phyloP scores from a whole-genome alignment of 2,113 vertebrate genomes.

The Varanus komodoensis region DNA sequence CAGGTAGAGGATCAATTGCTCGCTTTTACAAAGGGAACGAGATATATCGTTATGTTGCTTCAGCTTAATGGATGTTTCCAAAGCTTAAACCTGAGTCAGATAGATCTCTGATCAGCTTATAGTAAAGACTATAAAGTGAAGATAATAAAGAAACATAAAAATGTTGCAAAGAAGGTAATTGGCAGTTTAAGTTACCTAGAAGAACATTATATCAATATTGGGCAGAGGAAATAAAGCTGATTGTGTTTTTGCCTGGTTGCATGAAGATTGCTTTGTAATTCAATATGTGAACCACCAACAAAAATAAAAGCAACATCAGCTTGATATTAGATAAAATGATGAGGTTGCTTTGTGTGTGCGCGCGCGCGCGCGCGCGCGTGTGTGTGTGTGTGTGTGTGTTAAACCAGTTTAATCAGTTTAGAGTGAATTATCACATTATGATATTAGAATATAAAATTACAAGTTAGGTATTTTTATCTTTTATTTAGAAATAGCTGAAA shows the following conservation, averaged over 20 bases:
- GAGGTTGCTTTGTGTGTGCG: neutral
- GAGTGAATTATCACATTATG: constrained; percentile 10
- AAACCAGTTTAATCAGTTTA: constrained; percentile 10
- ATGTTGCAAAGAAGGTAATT: constrained; percentile 42
- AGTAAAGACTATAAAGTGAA: constrained; percentile 1
- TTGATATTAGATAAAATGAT: constrained; percentile 19
- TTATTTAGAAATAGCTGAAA: neutral
- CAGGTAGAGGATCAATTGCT: neutral
- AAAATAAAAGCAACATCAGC: constrained; percentile 27
- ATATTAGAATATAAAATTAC: constrained; percentile 10
- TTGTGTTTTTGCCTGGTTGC: constrained; percentile 33
- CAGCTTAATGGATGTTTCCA: constrained; percentile 26
- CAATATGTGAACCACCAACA: constrained; percentile 51
- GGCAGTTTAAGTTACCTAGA: constrained; percentile 37
- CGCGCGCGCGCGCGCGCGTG: too few species aligned
- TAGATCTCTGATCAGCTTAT: neutral
- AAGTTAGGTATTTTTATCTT: neutral
- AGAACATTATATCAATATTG: constrained; percentile 21
- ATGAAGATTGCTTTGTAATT: constrained; percentile 55
- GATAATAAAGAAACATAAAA: constrained; percentile 27
- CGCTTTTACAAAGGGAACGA: neutral
- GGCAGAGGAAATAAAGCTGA: constrained; percentile 51
- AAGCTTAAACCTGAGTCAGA: constrained; percentile 5
- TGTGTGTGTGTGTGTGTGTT: neutral
- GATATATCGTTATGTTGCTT: neutral